phyloP scores from a whole-genome alignment of 1,140 invertebrate species.

The fruit fly (Drosophila melanogaster) region Release_6_plus_ISO1_MT NT_033777.3:21202001-21202500 shows the following conservation, averaged over 20 bases:
- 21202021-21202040: conserved; percentile 69
- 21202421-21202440: neutral
- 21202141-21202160: conserved; percentile 88
- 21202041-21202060: conserved; percentile 70
- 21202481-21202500: conserved; percentile 90
- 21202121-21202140: conserved; percentile 89
- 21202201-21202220: conserved; percentile 86
- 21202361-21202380: conserved; percentile 73
- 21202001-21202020: conserved; percentile 86
- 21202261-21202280: conserved; percentile 84
- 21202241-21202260: conserved; percentile 88
- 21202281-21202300: conserved; percentile 91
- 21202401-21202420: neutral
- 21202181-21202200: conserved; percentile 83
- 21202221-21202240: conserved; percentile 91
- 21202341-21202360: neutral
- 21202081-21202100: conserved; percentile 82
- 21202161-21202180: conserved; percentile 85
- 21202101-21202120: conserved; percentile 89
- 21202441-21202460: conserved; percentile 87
- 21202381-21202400: neutral
- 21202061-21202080: conserved; percentile 71
- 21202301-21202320: conserved; percentile 92
- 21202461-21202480: conserved; percentile 90
- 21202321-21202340: conserved; percentile 89